These are phyloP conservation scores for Tetranychus piercei DNA, from an alignment of 2,888 invertebrate genomes.

Conservation along the genomic window DNA sequence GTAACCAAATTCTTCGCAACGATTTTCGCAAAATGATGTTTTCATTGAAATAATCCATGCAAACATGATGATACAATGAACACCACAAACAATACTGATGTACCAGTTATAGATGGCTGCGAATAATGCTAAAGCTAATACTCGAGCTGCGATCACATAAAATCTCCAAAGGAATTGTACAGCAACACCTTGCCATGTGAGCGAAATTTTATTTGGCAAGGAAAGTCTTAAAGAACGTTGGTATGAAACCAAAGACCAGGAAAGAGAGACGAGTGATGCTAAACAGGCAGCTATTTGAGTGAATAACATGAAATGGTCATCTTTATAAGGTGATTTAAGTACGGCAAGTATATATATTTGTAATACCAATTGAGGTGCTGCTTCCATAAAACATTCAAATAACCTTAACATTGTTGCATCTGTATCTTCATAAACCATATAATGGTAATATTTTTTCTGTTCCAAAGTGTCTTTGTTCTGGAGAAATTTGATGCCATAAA, in stretches of 20 bases:
- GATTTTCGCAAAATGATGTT: constrained; percentile 25
- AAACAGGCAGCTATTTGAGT: constrained; percentile 52
- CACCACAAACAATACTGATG: constrained; percentile 31
- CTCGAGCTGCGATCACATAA: constrained; percentile 42
- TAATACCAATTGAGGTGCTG: constrained; percentile 51
- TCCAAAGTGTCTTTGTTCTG: constrained; percentile 26
- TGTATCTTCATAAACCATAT: constrained; percentile 35
- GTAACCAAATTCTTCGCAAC: constrained; percentile 27
- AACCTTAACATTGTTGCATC: constrained; percentile 50
- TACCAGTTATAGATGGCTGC: constrained; percentile 31
- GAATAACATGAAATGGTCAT: constrained; percentile 35
- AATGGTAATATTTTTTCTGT: constrained; percentile 28
- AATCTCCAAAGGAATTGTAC: constrained; percentile 74
- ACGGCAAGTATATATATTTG: constrained; percentile 46
- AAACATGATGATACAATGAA: constrained; percentile 35
- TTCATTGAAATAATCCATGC: constrained; percentile 32
- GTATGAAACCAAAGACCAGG: constrained; percentile 75
- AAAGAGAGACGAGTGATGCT: constrained; percentile 64
- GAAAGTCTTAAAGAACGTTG: constrained; percentile 60
- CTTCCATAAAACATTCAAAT: constrained; percentile 51
- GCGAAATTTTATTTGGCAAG: constrained; percentile 56
- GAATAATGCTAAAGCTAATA: constrained; percentile 33
- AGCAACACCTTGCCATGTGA: constrained; percentile 38
- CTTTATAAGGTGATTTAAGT: not conserved
- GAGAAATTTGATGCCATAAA: constrained; percentile 29